Conservation (phyloP, 2,888 invertebrate species). For the Formica aserva region DNA sequence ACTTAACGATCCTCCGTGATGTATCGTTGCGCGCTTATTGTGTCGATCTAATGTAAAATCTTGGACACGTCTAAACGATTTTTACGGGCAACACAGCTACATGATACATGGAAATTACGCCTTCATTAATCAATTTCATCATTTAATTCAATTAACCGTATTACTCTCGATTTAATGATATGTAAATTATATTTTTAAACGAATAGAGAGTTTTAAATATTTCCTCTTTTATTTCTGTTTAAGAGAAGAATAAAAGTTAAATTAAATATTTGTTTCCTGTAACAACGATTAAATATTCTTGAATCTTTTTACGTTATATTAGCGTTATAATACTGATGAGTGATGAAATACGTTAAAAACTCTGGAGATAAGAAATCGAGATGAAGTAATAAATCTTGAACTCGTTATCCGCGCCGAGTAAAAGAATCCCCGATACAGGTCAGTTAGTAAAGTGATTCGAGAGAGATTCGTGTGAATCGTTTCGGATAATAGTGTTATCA, state of each 20-base stretch:
- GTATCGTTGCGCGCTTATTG: conserved; percentile 39
- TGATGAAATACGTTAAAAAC: neutral
- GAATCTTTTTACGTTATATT: neutral
- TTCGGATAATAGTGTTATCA: conserved; percentile 83
- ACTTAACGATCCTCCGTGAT: conserved; percentile 56
- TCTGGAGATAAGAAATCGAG: conserved; percentile 10
- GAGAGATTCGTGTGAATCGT: conserved; percentile 78
- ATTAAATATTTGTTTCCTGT: neutral
- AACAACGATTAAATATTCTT: neutral
- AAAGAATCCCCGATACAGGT: conserved; percentile 54
- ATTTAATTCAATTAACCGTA: conserved; percentile 37
- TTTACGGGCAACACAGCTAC: conserved; percentile 6
- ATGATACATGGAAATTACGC: conserved; percentile 21
- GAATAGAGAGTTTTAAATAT: neutral
- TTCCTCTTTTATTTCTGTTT: neutral
- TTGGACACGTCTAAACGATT: conserved; percentile 17
- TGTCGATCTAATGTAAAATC: conserved; percentile 25
- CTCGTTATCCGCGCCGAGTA: conserved; percentile 45
- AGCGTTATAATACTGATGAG: neutral
- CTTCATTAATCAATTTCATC: conserved; percentile 35
- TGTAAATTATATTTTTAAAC: conserved; percentile 6
- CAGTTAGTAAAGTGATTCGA: conserved; percentile 61
- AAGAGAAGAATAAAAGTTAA: neutral
- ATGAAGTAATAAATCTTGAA: conserved; percentile 51
- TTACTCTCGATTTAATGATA: conserved; percentile 21